Evolutionary conservation across 1,140 invertebrate species (phyloP).

Genomic region (Acromyrmex echinatior): DNA sequence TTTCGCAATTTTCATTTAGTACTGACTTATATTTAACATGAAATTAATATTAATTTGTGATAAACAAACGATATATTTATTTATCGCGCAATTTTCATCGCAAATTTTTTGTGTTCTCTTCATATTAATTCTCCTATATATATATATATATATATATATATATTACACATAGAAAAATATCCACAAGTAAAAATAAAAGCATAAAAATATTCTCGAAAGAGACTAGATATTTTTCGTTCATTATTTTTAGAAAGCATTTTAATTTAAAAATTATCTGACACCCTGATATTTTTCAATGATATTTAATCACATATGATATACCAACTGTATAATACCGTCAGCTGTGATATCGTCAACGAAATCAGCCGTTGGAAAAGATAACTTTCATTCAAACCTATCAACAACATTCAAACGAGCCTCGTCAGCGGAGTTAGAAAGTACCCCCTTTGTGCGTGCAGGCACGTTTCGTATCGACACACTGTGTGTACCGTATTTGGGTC

Average conservation of each 20-base stretch:
- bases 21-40: neutral
- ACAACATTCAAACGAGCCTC: neutral
- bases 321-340: neutral
- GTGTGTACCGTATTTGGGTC: constrained; percentile 49
- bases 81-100: neutral
- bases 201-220: neutral
- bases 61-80: neutral
- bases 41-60: neutral
- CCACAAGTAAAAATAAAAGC: neutral
- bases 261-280: neutral
- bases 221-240: neutral
- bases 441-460: neutral
- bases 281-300: neutral
- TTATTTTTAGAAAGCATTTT: neutral
- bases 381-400: constrained; percentile 7
- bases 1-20: neutral
- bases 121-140: neutral
- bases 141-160: too few species aligned
- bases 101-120: neutral
- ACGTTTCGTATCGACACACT: constrained; percentile 1
- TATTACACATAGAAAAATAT: neutral
- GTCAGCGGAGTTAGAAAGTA: constrained; percentile 40
- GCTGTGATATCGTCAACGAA: neutral
- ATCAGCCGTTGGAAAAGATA: neutral
- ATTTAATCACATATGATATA: neutral